Evolutionary conservation across 2,797 vertebrate genomes (phyloP), one percentile per base, ranked within the genome.

Genomic region (Numenius phaeopus): DNA sequence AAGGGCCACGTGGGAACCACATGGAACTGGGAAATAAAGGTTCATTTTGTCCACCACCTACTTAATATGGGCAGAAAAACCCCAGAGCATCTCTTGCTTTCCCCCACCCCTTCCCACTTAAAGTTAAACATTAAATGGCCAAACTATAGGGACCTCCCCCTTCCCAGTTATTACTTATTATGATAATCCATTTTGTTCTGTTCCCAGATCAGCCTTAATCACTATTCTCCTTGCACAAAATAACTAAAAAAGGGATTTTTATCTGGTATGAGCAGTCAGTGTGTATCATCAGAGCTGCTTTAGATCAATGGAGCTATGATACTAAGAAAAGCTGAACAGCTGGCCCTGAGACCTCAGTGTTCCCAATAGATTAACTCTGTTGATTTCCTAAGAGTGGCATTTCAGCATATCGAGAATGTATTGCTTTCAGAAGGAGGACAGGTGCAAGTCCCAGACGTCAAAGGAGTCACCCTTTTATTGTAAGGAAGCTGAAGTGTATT

Each of bases 381-480:
- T 77, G 80, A 64, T 89, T 73, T 79, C 77, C 93, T 76, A 73
- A 46, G 78, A 93, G 67, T 52, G 80, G 50, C 85, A 77, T 82
- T 92, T 87, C 93, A 73, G 90, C 91, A 32, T 64, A 65, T 50
- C 93, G 40, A 91, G 80, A 82, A 40, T 30, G 87, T 44, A 12
- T 34, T 90, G 77, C 93, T 84, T 77, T 78, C 89, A 95, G 91
- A 2, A 89, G 93, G 81, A 92, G 72, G 70, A 49, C 70, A 89
- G 78, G 88, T 75, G 86, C 81, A 87, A 54, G 75, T 89, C 81
- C 67, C 91, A 87, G 80, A 54, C 10, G 5, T 70, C 77, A 71
- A 89, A 80, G 66, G 78, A 93, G 52, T 84, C 90, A 67, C 83
- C 71, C 88, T 84, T 70, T 42, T 32, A 50, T 26, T 93, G 88